Base-by-base conservation (phyloP, 2,113 vertebrate species). In the Emydura subglobosa region DNA sequence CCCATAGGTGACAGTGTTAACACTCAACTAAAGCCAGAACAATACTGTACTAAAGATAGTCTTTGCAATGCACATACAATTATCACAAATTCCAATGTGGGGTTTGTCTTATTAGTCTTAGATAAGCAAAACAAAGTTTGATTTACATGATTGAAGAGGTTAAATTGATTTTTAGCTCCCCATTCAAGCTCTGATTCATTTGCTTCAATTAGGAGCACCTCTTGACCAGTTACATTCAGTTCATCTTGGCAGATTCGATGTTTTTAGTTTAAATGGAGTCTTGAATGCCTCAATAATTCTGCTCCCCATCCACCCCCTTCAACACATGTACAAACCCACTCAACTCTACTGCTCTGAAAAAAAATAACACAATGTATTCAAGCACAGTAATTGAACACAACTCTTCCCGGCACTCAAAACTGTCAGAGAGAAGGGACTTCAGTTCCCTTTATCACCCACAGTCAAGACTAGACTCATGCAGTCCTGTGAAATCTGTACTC, bases 81-180 rank as follows among this genome's bases (percentile, higher is more conserved):
- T 0, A 55, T 7, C 39, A 11, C 82, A 95, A 91, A 96, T 89
- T 96, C 96, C 90, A 92, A 49, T 84, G 47, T 44, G 83, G 82
- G 90, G 92, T 86, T 97, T 78, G 51, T 39, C 86, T 87, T 91
- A 2, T 54, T 76, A 96, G 91, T 82, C 29, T 79, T 1, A 5
- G 11, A 9, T 25, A n/a, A 31, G 53, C 44, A 65, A 50, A 80
- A 42, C 68, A 55, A 72, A 90, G 91, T 72, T 86, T 79, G 68
- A 87, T 90, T 91, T 88, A 92, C 16, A 2, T 80, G 92, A 92
- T 10, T 72, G 89, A 85, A 51, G 34, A 14, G 5, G 53, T 81
- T 85, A 89, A 89, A 96, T 19, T 59, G 91, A 87, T 94, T 95
- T 51, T 88, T 68, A 74, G 79, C 74, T 44, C 11, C 82, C 78